A percentile compares a stretch with the other conserved stretches of the same genome.
Evolutionary conservation across 2,113 vertebrate genomes (phyloP).

Genomic region (Bostrychus sinensis): DNA sequence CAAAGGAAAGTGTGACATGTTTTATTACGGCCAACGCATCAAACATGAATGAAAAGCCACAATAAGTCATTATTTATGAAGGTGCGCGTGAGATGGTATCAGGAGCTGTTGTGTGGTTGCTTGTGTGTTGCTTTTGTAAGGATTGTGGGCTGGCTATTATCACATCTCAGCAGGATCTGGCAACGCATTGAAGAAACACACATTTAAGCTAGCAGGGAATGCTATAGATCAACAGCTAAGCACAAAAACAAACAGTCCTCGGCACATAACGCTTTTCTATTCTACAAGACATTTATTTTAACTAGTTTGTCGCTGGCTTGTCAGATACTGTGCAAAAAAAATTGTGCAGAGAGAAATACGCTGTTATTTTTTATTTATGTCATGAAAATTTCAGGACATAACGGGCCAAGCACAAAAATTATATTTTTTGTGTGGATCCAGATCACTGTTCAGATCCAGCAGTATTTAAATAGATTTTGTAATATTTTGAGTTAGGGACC

Average conservation of each 20-base stretch:
- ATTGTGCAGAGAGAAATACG: too few species aligned
- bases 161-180: conserved; percentile 36
- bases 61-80: conserved; percentile 19
- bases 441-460: too few species aligned
- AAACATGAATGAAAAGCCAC: conserved; percentile 5
- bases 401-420: too few species aligned
- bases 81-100: not conserved
- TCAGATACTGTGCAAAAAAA: too few species aligned
- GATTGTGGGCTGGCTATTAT: conserved; percentile 21
- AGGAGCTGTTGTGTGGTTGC: not conserved
- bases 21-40: conserved; percentile 20
- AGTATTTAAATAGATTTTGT: too few species aligned
- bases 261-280: conserved; percentile 53
- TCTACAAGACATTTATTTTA: conserved; percentile 37
- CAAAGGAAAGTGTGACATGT: conserved; percentile 23
- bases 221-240: conserved; percentile 36
- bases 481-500: too few species aligned
- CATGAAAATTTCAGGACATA: too few species aligned
- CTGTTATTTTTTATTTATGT: too few species aligned
- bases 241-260: conserved; percentile 59
- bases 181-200: conserved; percentile 10
- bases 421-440: too few species aligned
- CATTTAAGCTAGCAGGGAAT: not conserved
- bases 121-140: conserved; percentile 1
- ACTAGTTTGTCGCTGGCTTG: too few species aligned